Percentiles rank a stretch among this genome's conserved stretches.
Conservation (phyloP, 2,888 invertebrate genomes). For the Eupithecia subumbrata region DNA sequence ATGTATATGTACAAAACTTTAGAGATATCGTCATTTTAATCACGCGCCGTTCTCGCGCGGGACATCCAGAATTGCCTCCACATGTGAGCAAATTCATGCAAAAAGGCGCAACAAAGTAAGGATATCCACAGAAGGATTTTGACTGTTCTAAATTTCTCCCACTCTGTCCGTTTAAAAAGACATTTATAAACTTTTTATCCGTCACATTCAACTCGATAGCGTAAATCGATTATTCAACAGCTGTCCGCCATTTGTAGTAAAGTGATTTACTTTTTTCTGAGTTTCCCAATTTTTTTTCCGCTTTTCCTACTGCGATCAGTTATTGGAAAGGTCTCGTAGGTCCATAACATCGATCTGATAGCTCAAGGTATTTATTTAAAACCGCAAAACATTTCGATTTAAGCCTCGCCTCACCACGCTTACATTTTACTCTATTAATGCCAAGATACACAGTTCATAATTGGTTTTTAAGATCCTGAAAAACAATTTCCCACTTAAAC, state of each 20-base stretch:
- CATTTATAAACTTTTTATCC: neutral
- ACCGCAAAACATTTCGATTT: neutral
- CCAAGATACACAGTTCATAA: neutral
- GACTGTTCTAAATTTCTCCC: neutral
- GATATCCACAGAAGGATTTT: neutral
- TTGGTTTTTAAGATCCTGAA: conserved; percentile 7
- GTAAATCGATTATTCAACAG: neutral
- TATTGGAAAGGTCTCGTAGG: neutral
- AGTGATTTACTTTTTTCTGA: neutral
- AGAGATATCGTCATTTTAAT: no score
- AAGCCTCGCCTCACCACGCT: neutral
- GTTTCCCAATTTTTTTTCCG: neutral
- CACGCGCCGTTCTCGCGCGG: no score
- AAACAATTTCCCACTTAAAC: neutral
- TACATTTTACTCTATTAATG: neutral
- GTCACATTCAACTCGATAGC: neutral
- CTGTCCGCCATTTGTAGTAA: neutral
- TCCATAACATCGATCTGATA: neutral
- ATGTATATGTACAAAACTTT: no score
- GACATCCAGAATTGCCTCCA: no score
- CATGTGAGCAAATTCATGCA: no score
- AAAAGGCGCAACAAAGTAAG: no score
- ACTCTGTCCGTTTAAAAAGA: neutral
- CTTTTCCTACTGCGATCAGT: neutral
- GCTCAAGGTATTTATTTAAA: neutral